These are phyloP conservation scores for Limulus polyphemus DNA, from an alignment of 2,888 invertebrate species.

Conservation along the genomic window DNA sequence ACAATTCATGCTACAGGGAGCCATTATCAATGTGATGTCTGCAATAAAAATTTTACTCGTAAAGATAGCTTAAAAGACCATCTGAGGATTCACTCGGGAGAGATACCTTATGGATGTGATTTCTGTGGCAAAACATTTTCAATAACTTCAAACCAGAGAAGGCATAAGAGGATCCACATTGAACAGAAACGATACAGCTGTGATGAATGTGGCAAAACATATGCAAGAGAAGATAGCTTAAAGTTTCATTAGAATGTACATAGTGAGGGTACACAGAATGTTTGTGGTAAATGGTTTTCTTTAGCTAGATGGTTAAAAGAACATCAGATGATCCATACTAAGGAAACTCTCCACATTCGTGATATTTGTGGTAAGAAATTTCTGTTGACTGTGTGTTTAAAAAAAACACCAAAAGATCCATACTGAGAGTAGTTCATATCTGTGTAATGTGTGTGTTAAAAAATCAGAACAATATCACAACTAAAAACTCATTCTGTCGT, in stretches of 20 bases:
- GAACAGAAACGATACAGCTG: not conserved
- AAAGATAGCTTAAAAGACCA: too few species aligned
- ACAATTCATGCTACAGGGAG: too few species aligned
- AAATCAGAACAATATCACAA: not conserved
- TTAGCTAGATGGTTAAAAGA: not conserved
- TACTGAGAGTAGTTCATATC: constrained; percentile 1
- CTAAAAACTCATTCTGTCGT: constrained; percentile 3
- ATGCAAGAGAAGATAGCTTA: constrained; percentile 3
- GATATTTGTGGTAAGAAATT: constrained; percentile 6
- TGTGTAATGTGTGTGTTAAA: constrained; percentile 6
- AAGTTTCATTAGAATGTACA: too few species aligned
- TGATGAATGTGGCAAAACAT: constrained; percentile 1
- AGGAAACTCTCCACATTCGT: constrained; percentile 6
- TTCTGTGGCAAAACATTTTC: too few species aligned
- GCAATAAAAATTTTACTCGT: too few species aligned
- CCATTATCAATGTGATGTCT: too few species aligned
- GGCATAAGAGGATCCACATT: constrained; percentile 1
- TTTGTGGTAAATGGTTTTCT: too few species aligned
- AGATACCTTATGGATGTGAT: too few species aligned
- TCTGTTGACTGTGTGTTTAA: not conserved
- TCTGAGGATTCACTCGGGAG: too few species aligned
- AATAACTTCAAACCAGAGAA: not conserved
- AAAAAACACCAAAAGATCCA: constrained; percentile 3
- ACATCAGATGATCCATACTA: constrained; percentile 7
- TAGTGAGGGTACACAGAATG: too few species aligned